Conservation (phyloP, 2,113 vertebrate genomes). For the Calidris pygmaea region DNA sequence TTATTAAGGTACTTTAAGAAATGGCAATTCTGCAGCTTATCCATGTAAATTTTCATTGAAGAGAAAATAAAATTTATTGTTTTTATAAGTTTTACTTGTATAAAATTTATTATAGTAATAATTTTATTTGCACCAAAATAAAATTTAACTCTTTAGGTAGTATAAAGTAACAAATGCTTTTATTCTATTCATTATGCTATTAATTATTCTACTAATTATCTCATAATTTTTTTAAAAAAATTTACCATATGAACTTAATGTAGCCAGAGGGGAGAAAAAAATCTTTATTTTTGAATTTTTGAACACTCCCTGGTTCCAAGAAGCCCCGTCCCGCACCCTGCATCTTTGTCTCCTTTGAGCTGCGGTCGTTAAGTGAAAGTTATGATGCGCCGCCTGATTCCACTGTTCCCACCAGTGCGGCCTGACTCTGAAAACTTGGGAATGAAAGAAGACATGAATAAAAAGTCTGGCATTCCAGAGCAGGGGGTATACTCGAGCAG, state of each 20-base stretch:
- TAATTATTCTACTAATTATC: not conserved
- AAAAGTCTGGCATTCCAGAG: constrained; percentile 49
- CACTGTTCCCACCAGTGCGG: constrained; percentile 22
- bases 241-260: not conserved
- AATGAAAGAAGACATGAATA: constrained; percentile 49
- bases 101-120: too few species aligned
- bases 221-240: not conserved
- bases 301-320: not conserved
- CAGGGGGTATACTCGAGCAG: constrained; percentile 7
- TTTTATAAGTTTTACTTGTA: too few species aligned
- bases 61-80: not conserved
- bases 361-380: constrained; percentile 14
- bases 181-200: not conserved
- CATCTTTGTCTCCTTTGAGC: not conserved
- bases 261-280: not conserved
- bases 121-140: not conserved
- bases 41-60: not conserved
- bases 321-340: not conserved
- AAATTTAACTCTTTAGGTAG: not conserved
- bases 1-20: not conserved
- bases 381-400: not conserved
- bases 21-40: not conserved
- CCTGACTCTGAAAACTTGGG: constrained; percentile 21
- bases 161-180: not conserved
- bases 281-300: not conserved